Evolutionary conservation across 2,113 vertebrate species (phyloP), one percentile per base, ranked within the genome.

Genomic region (Aleadryas rufinucha): DNA sequence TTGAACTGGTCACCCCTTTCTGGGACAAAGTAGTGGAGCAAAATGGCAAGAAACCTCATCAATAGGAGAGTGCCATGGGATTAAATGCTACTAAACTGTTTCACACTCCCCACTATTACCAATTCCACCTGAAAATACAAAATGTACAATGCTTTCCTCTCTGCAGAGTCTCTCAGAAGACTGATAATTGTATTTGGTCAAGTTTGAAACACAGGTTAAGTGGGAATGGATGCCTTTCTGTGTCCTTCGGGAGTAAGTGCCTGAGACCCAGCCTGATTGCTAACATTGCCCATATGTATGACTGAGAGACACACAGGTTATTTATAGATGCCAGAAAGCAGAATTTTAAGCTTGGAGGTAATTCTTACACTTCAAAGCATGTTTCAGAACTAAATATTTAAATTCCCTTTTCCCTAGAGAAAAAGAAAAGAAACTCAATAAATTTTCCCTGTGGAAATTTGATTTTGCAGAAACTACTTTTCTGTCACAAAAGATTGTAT

Each of bases 401-500:
- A 94, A 92, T 94, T 96, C 22, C 7, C 3, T 78, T 94, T 90
- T 94, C 83, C 88, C 90, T 49, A 30, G 56, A 84, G 93, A 80
- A 88, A 94, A 84, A 59, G n/a, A 59, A 89, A 88, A 95, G 87
- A 84, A 92, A 75, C 33, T 85, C 7, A 18, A 84, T 91, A 85
- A 61, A 93, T 75, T 95, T 92, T 92, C 85, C 93, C 90, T 71
- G 50, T 88, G 92, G 95, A 94, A 94, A 90, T 92, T 90, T 90
- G 64, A 84, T 95, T 96, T 92, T 95, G 76, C 90, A 95, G 95
- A 92, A 96, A 89, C 72, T 87, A 65, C 76, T 93, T 89, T 92
- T 93, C 90, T 95, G 88, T 94, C 93, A 95, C 35, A 94, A 94
- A 96, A 84, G 4, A 93, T 93, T 88, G 65, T 61, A 50, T 39